Conservation (phyloP, 2,888 invertebrate species). For the Colostygia pectinataria region DNA sequence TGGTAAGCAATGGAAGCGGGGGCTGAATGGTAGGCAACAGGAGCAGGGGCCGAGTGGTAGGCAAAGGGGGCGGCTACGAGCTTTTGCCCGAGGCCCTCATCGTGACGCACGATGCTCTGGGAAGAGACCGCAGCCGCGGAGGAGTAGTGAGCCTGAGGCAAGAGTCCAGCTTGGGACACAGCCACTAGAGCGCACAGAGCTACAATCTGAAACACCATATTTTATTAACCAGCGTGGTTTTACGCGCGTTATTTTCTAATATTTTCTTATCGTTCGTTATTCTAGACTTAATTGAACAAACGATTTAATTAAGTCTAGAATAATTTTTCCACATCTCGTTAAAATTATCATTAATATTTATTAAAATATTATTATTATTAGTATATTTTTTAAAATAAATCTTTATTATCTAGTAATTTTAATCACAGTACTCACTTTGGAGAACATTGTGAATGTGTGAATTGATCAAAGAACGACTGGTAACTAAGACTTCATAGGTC, state of each 20-base stretch:
- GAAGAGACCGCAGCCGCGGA: constrained; percentile 66
- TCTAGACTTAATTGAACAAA: too few species aligned
- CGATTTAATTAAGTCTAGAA: too few species aligned
- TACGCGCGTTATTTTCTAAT: too few species aligned
- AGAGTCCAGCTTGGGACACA: constrained; percentile 44
- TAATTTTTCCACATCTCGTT: too few species aligned
- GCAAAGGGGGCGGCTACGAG: constrained; percentile 41
- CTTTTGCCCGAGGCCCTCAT: constrained; percentile 46
- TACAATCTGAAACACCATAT: constrained; percentile 40
- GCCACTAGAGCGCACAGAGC: constrained; percentile 44
- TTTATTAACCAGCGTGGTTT: too few species aligned
- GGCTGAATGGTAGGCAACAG: constrained; percentile 44
- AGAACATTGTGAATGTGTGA: constrained; percentile 44
- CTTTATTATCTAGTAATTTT: neutral
- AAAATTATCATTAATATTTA: too few species aligned
- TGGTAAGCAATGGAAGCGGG: constrained; percentile 42
- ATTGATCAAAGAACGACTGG: constrained; percentile 36
- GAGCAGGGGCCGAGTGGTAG: constrained; percentile 46
- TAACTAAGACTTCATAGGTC: constrained; percentile 26
- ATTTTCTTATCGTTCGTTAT: too few species aligned
- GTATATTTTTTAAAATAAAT: neutral
- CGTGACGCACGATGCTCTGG: constrained; percentile 62
- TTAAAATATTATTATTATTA: too few species aligned
- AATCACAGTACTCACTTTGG: constrained; percentile 46
- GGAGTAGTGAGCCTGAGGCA: constrained; percentile 62